Evolutionary conservation across 2,888 invertebrate species (phyloP), one percentile per base, ranked within the genome.

Genomic region (Morpho helenor): DNA sequence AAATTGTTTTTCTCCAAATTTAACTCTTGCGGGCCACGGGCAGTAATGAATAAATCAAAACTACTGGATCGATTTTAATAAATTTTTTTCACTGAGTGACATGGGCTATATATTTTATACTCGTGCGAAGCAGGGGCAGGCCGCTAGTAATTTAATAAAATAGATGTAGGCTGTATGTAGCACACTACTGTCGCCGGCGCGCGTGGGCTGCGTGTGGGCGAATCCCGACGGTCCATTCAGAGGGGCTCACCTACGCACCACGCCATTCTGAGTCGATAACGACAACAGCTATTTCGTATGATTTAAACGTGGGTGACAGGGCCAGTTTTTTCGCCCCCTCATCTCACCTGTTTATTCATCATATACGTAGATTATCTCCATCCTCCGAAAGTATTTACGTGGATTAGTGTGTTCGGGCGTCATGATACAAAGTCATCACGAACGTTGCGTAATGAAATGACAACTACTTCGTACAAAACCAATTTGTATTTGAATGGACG

Each of bases 401-500:
- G 8, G 40, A 47, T 42, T 49, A 10, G 41, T 42, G 41, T 23
- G 48, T 57, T 22, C 22, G 16, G 31, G 47, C 50, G 51, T 46
- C 66, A 67, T 68, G 67, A 72, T 69, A 67, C 70, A 68, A 66
- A 66, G 72, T 76, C 60, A 60, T 62, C 56, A 70, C 69, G 70
- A 49, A 72, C 72, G 75, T 79, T 76, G 74, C 78, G 71, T 74
- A 75, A 69, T 59, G 59, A 63, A 75, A 73, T 65, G 73, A 67
- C 69, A 69, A 67, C 68, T 68, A 66, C 70, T 77, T 68, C 74
- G 74, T 77, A 84, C 83, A 77, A 86, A 85, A 82, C 79, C 75
- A 79, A 82, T 82, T 82, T 76, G 74, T 80, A 83, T 84, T 83
- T 80, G 81, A 83, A 84, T 80, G 80, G 75, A 73, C 69, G 73